A percentile compares a stretch with the other conserved stretches of the same genome.
Evolutionary conservation across 2,888 invertebrate genomes (phyloP).

Genomic region (Stenodema calcarata): DNA sequence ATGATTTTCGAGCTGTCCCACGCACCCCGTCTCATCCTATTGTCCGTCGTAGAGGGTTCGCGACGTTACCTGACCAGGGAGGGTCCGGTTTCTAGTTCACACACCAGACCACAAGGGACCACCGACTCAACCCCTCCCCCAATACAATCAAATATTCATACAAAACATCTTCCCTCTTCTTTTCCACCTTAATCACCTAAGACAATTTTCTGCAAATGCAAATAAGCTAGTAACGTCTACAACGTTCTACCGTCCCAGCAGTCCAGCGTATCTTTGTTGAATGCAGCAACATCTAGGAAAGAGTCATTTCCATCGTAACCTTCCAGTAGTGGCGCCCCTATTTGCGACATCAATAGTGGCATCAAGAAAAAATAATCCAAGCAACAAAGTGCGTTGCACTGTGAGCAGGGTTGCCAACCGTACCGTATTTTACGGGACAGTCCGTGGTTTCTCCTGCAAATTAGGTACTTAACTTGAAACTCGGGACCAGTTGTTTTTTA

Average conservation of each 20-base stretch:
- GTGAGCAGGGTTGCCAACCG: no score
- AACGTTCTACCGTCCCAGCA: not conserved
- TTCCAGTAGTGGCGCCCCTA: no score
- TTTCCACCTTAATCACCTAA: constrained; percentile 49
- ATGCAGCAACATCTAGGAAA: no score
- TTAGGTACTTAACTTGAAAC: no score
- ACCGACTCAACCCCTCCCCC: constrained; percentile 23
- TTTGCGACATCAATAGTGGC: no score
- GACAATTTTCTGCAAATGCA: constrained; percentile 40
- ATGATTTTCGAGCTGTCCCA: constrained; percentile 45
- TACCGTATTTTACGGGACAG: no score
- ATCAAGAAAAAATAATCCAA: no score
- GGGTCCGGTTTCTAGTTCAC: constrained; percentile 44
- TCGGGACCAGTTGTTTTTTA: no score
- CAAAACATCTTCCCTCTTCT: constrained; percentile 38
- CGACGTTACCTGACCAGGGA: constrained; percentile 2
- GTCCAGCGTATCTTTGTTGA: not conserved
- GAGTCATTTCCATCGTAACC: no score
- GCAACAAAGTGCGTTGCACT: no score
- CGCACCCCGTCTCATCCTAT: constrained; percentile 46
- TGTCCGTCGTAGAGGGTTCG: not conserved
- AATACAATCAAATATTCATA: constrained; percentile 42
- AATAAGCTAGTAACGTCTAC: constrained; percentile 43
- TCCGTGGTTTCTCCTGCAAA: no score
- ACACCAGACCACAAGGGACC: constrained; percentile 44